These are phyloP conservation scores for Sapayoa aenigma DNA, from an alignment of 2,113 vertebrate species.

Conservation along the genomic window DNA sequence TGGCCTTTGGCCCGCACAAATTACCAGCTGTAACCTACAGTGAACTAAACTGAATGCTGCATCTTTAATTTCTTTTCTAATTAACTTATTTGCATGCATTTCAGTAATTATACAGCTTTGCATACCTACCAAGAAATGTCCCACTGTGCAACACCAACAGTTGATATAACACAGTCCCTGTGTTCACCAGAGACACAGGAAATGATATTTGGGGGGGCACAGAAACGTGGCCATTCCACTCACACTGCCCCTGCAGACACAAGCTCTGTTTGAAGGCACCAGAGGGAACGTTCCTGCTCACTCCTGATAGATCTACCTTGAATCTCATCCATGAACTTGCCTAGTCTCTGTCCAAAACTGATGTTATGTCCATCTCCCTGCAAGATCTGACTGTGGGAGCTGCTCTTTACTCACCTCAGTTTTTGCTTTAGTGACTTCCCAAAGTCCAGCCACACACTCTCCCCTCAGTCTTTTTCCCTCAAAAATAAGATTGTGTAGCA, in stretches of 20 bases:
- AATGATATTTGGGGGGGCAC: neutral
- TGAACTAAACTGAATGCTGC: neutral
- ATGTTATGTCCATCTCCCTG: neutral
- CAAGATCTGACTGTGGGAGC: neutral
- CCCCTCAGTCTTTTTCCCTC: neutral
- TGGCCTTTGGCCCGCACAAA: constrained; percentile 1
- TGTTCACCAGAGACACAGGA: neutral
- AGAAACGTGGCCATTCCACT: neutral
- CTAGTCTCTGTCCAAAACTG: neutral
- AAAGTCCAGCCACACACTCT: neutral
- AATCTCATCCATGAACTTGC: neutral
- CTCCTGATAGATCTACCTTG: neutral
- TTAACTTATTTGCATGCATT: constrained; percentile 37
- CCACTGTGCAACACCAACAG: neutral
- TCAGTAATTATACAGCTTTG: constrained; percentile 10
- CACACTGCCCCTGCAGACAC: neutral
- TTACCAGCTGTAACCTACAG: neutral
- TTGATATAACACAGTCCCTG: neutral
- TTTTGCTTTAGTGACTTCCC: neutral
- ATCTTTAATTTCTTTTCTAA: constrained; percentile 25
- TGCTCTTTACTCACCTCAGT: neutral
- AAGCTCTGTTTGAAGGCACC: neutral
- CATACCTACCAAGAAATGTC: neutral
- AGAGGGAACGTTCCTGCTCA: neutral
- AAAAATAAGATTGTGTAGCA: neutral